Base-by-base conservation (phyloP, 2,888 invertebrate species). In the Epinotia nisella region DNA sequence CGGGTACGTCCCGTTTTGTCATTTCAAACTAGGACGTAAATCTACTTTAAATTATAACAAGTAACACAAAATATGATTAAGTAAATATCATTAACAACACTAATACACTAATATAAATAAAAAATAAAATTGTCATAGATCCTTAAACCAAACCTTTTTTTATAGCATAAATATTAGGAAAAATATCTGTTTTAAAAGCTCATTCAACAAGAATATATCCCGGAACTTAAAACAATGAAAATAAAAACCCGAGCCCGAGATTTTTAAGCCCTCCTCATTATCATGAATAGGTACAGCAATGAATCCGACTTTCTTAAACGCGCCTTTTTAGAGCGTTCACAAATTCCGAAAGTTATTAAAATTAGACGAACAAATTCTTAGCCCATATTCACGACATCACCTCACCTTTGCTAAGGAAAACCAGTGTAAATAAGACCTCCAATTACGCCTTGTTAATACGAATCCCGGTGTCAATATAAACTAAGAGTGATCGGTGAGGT, bases 221-320 rank as follows among this genome's bases (percentile, higher is more conserved):
- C n/a, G 1, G 29, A 53, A 55, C 21, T 51, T 39, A 53, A 60
- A 66, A 71, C 53, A 65, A 66, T 56, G 56, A 17, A 70, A 58
- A 59, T 49, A 51, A 73, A 71, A 73, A 64, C n/a, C 58, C 51
- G 17, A 53, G 51, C 35, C 11, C 10, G 51, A 56, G 19, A 62
- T 69, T 62, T 64, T 64, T 53, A 73, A 69, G 51, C 62, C 51
- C 71, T 69, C 62, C 76, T 78, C 75, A 78, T 75, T 77, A 78
- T 78, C 77, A 78, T 76, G 73, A 68, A 73, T 71, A 74, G 69
- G 65, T 75, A 68, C 55, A 69, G 67, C 55, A 71, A 75, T 29
- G 75, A 73, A 72, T 68, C 68, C 65, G 67, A 76, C 75, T 78
- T 78, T 79, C 76, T 76, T 74, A 73, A 79, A 76, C 76, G 72